Conservation (phyloP, 2,888 invertebrate species). For the Dorcus parallelipipedus region DNA sequence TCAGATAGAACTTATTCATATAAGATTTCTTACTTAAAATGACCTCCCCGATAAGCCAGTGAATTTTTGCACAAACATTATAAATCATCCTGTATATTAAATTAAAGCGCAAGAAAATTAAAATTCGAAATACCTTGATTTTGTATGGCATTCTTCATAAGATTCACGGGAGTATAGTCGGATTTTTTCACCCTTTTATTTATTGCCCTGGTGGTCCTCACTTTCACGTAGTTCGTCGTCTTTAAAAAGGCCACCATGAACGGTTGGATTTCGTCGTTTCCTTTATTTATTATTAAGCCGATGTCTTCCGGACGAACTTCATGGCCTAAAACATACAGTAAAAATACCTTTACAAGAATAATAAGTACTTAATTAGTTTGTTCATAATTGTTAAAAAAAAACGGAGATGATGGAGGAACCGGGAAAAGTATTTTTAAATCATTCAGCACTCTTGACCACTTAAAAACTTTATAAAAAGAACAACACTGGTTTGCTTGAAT, state of each 20-base stretch:
- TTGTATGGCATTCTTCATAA: constrained; percentile 50
- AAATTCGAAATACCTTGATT: constrained; percentile 12
- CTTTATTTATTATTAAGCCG: constrained; percentile 74
- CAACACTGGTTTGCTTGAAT: too few relatives aligned
- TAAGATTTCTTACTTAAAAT: too few relatives aligned
- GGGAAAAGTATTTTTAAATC: background rate
- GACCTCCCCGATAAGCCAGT: too few relatives aligned
- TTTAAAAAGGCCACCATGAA: constrained; percentile 90
- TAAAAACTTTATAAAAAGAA: too few relatives aligned
- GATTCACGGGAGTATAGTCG: constrained; percentile 40
- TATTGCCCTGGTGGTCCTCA: constrained; percentile 57
- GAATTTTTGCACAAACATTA: too few relatives aligned
- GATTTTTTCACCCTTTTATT: constrained; percentile 53
- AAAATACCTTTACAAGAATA: background rate
- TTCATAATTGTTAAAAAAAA: background rate
- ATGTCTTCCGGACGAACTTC: constrained; percentile 82
- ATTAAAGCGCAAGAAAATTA: too few relatives aligned
- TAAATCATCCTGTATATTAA: too few relatives aligned
- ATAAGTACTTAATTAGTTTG: background rate
- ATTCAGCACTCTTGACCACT: too few relatives aligned
- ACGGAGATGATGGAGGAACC: background rate
- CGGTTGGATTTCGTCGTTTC: constrained; percentile 80
- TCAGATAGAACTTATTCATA: too few relatives aligned
- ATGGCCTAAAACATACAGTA: constrained; percentile 55
- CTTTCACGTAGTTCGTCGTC: constrained; percentile 54